Base-by-base conservation (phyloP, 1,140 invertebrate genomes). In the Bombus sibiricus region DNA sequence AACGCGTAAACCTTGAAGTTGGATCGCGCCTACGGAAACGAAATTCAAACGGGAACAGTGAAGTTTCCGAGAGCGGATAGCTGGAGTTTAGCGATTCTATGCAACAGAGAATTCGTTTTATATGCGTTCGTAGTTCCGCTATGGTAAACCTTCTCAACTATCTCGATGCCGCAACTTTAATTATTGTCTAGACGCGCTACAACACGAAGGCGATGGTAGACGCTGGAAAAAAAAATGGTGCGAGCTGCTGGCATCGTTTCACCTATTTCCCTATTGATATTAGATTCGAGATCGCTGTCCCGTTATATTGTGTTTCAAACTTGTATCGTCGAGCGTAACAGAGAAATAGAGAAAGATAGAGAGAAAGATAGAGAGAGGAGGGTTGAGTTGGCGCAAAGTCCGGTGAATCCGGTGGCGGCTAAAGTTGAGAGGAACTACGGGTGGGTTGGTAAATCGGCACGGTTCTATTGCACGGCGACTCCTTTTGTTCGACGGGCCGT, bases 401-500 rank as follows among this genome's bases (percentile, higher is more conserved):
- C 34, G 25, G 43, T 53, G 37, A 81, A 71, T 81, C 37, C 32
- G 25, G 15, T 12, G 18, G 62, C 12, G 22, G n/a, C 28, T 47
- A 81, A 81, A 69, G 41, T 80, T 53, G 18, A 32, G 10, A 28
- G 32, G 41, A 80, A 71, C n/a, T n/a, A 1, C 73, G 18, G 22
- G 10, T 25, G n/a, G n/a, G 10, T 59, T 32, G 25, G 74, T n/a
- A 39, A 62, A 76, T 62, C 74, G 74, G 34, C 59, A 32, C 1
- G n/a, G 28, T 66, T 64, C 76, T 62, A 43, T 64, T 18, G 59
- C 59, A 15, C 37, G 6, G 10, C 28, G 39, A 41, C 12, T 66
- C 59, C 76, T 68, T 79, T 79, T 79, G 76, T 79, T 79, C 76
- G 76, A 34, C 59, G 18, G 59, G 59, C 37, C 59, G 62, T 79